phyloP scores from a whole-genome alignment of 2,888 invertebrate species.

The Xanthostigma xanthostigma region DNA sequence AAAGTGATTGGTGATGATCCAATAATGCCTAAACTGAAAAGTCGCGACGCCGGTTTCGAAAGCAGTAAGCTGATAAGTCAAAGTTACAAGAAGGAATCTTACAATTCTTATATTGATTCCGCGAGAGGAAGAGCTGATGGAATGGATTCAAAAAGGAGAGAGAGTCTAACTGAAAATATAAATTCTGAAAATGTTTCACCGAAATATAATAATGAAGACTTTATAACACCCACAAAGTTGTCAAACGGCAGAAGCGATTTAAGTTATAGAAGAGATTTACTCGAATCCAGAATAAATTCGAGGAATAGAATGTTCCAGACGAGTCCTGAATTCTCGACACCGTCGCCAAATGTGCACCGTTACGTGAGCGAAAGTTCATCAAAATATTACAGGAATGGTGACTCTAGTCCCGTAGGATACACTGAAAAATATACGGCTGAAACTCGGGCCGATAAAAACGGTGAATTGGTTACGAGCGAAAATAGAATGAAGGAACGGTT shows the following conservation, averaged over 20 bases:
- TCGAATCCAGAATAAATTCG: slow-evolving; percentile 61
- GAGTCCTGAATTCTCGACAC: slow-evolving; percentile 35
- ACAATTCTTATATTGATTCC: slow-evolving; percentile 29
- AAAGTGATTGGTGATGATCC: slow-evolving; percentile 34
- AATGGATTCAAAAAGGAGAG: slow-evolving; percentile 44
- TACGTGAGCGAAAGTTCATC: slow-evolving; percentile 39
- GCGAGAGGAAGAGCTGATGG: slow-evolving; percentile 48
- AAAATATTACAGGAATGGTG: slow-evolving; percentile 37
- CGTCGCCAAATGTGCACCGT: slow-evolving; percentile 23
- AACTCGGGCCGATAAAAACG: slow-evolving; percentile 34
- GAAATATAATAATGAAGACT: slow-evolving; percentile 6
- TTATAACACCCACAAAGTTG: slow-evolving; percentile 7
- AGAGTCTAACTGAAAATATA: slow-evolving; percentile 26
- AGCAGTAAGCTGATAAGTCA: slow-evolving; percentile 16
- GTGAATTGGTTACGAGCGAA: slow-evolving; percentile 28
- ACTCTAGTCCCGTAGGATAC: slow-evolving; percentile 36
- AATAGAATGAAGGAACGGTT: slow-evolving; percentile 28
- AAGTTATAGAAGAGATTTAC: slow-evolving; percentile 54
- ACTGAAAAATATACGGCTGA: slow-evolving; percentile 37
- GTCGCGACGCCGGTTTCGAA: slow-evolving; percentile 35
- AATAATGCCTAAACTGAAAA: slow-evolving; percentile 43
- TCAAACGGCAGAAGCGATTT: slow-evolving; percentile 36
- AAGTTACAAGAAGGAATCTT: slow-evolving; percentile 20
- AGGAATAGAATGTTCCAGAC: slow-evolving; percentile 36
- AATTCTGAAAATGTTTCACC: not conserved